These are phyloP conservation scores for Tortricodes alternella DNA, from an alignment of 2,888 invertebrate species.

Conservation along the genomic window DNA sequence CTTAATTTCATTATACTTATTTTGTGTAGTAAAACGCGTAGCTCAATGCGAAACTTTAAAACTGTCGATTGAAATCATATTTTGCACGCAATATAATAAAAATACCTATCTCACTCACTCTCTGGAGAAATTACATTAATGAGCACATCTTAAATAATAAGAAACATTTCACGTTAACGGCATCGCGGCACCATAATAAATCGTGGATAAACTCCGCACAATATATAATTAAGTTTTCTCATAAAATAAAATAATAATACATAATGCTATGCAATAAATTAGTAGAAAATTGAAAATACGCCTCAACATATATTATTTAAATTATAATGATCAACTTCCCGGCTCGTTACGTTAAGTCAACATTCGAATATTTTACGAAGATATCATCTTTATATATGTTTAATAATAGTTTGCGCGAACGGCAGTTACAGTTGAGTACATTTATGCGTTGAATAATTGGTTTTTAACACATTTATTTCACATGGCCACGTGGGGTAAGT, in stretches of 20 bases:
- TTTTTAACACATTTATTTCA: constrained; percentile 19
- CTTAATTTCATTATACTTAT: too few species aligned
- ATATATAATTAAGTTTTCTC: constrained; percentile 17
- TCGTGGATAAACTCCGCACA: constrained; percentile 7
- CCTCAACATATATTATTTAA: constrained; percentile 12
- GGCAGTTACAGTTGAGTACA: background rate
- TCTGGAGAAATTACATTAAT: constrained; percentile 2
- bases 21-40: too few species aligned
- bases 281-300: constrained; percentile 21
- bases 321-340: constrained; percentile 8
- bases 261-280: constrained; percentile 19
- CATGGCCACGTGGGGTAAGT: constrained; percentile 13
- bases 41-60: too few species aligned
- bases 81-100: background rate
- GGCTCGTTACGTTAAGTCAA: constrained; percentile 17
- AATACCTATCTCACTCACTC: background rate
- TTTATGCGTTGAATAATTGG: constrained; percentile 9
- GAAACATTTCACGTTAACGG: background rate
- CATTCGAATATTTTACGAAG: constrained; percentile 3
- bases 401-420: constrained; percentile 5
- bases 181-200: constrained; percentile 8
- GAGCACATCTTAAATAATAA: background rate
- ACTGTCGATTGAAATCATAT: too few species aligned
- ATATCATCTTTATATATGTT: constrained; percentile 8
- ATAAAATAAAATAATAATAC: constrained; percentile 19